Evolutionary conservation across 1,140 invertebrate species (phyloP).

Genomic region (Philotrypesis tridentata): DNA sequence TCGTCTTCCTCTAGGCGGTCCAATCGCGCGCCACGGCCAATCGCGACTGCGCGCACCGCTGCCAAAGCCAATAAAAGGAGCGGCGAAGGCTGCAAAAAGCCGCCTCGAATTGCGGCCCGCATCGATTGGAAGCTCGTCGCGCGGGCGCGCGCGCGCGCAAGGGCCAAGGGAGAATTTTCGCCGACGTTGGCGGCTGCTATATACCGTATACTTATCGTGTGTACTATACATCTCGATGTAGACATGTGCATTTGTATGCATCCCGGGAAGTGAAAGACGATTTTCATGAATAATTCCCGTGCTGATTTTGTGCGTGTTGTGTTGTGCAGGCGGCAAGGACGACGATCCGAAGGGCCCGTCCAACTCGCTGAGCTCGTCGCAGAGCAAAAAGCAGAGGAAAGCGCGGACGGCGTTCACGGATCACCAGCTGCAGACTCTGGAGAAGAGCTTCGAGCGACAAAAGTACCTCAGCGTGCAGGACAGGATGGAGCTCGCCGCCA

Average conservation of each 20-base stretch:
- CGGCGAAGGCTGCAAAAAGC: too few relatives aligned
- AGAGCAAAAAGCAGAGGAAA: constrained; percentile 95
- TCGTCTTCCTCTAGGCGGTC: constrained; percentile 64
- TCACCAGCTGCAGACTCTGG: constrained; percentile 96
- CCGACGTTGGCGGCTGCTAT: too few relatives aligned
- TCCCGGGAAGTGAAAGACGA: too few relatives aligned
- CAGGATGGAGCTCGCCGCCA: constrained; percentile 97
- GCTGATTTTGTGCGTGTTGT: too few relatives aligned
- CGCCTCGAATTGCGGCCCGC: constrained; percentile 19
- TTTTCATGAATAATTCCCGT: too few relatives aligned
- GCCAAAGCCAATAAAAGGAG: constrained; percentile 61
- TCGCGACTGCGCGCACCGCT: constrained; percentile 58
- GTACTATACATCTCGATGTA: too few relatives aligned
- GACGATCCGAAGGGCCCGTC: constrained; percentile 71
- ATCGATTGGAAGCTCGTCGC: constrained; percentile 57
- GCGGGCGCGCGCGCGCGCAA: too few relatives aligned
- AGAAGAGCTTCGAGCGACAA: constrained; percentile 98
- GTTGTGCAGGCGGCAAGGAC: constrained; percentile 68
- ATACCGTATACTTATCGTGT: too few relatives aligned
- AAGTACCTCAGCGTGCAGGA: constrained; percentile 99
- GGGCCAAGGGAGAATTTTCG: too few relatives aligned
- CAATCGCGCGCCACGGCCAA: constrained; percentile 59
- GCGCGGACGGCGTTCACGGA: constrained; percentile 99
- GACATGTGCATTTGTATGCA: too few relatives aligned
- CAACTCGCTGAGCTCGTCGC: constrained; percentile 75